Conservation (phyloP, 2,888 invertebrate species). For the Andrena dorsata region DNA sequence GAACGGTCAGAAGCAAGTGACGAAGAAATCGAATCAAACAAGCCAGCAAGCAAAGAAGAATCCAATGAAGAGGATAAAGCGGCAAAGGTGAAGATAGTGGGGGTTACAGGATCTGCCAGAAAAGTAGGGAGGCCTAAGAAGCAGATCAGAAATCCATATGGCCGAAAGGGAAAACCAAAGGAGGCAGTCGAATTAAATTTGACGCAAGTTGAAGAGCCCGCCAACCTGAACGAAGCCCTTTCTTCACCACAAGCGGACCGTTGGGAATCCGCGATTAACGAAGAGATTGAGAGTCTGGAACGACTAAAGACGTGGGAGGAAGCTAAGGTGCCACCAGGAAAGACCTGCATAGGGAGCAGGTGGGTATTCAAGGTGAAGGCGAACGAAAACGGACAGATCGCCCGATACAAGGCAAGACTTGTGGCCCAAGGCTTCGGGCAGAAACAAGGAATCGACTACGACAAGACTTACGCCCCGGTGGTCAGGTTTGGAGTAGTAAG, state of each 20-base stretch:
- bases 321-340: background rate
- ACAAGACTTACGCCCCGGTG: slow-evolving; percentile 23
- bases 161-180: slow-evolving; percentile 17
- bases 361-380: slow-evolving; percentile 43
- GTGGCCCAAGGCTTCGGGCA: slow-evolving; percentile 26
- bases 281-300: slow-evolving; percentile 24
- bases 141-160: slow-evolving; percentile 15
- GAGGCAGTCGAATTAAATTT: slow-evolving; percentile 27
- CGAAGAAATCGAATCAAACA: too few relatives aligned
- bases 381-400: slow-evolving; percentile 22
- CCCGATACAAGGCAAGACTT: slow-evolving; percentile 31
- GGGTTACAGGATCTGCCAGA: background rate
- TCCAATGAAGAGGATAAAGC: too few relatives aligned
- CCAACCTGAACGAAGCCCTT: background rate
- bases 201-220: slow-evolving; percentile 21
- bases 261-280: slow-evolving; percentile 28
- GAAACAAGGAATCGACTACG: slow-evolving; percentile 15
- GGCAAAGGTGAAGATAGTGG: background rate
- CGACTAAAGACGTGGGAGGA: slow-evolving; percentile 42
- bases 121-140: slow-evolving; percentile 1
- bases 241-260: slow-evolving; percentile 19
- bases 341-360: slow-evolving; percentile 36
- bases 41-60: too few relatives aligned
- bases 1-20: too few relatives aligned
- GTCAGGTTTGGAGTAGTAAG: slow-evolving; percentile 21